A percentile compares a stretch with the other conserved stretches of the same genome.
Evolutionary conservation across 2,888 invertebrate species (phyloP).

Genomic region (Stenchaetothrips biformis): DNA sequence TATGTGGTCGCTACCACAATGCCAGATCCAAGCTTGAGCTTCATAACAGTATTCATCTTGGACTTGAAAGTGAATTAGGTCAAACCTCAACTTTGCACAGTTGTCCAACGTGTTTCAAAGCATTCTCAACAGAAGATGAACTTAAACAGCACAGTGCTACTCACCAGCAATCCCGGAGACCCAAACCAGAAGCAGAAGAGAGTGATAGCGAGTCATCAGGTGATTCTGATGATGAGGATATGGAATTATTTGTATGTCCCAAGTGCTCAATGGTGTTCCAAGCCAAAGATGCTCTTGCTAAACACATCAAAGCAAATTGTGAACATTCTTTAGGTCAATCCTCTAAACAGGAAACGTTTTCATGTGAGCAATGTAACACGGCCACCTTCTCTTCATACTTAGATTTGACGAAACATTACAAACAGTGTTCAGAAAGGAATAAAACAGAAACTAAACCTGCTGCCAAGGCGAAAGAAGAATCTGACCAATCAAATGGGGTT

Average conservation of each 20-base stretch:
- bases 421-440: slow-evolving; percentile 32
- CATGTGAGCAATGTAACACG: slow-evolving; percentile 27
- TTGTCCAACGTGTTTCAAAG: slow-evolving; percentile 36
- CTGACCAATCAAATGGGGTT: slow-evolving; percentile 44
- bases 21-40: slow-evolving; percentile 53
- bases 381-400: slow-evolving; percentile 34
- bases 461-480: slow-evolving; percentile 28
- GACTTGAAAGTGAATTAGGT: slow-evolving; percentile 36
- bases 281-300: background rate
- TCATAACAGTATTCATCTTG: slow-evolving; percentile 55
- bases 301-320: background rate
- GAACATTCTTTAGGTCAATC: background rate
- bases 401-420: slow-evolving; percentile 34
- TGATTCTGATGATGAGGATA: background rate
- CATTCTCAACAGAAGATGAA: slow-evolving; percentile 28
- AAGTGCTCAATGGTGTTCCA: slow-evolving; percentile 4
- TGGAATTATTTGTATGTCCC: background rate
- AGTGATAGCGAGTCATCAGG: background rate
- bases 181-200: background rate
- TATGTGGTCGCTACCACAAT: slow-evolving; percentile 54
- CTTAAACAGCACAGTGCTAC: no score
- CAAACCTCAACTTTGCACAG: slow-evolving; percentile 34
- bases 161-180: no score
- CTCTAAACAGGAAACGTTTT: background rate
- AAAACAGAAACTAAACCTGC: slow-evolving; percentile 30